These are phyloP conservation scores for Camponotus floridanus DNA, from an alignment of 1,140 invertebrate genomes.

Conservation along the genomic window DNA sequence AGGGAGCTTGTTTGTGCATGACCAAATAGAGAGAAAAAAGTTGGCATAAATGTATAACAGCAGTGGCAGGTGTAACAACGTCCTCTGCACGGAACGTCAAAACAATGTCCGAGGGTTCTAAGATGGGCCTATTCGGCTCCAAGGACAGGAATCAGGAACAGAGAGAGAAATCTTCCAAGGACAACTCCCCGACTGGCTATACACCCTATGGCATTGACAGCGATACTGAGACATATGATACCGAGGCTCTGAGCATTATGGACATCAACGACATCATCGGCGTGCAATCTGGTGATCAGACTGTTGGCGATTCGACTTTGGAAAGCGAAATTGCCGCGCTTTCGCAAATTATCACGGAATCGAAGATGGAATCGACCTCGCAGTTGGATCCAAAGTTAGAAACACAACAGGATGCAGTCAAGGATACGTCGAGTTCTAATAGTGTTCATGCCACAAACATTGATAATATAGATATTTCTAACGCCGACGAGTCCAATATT, in stretches of 20 bases:
- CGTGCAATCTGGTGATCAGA: constrained; percentile 75
- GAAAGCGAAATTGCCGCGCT: constrained; percentile 84
- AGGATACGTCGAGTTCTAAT: neutral
- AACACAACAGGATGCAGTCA: neutral
- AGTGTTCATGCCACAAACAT: neutral
- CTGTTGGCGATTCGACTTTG: constrained; percentile 79
- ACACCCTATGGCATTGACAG: constrained; percentile 77
- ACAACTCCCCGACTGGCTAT: constrained; percentile 70
- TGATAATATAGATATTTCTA: neutral
- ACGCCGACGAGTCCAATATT: neutral
- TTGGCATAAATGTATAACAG: constrained; percentile 52
- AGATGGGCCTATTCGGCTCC: constrained; percentile 80
- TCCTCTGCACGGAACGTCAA: constrained; percentile 30
- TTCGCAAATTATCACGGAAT: constrained; percentile 83
- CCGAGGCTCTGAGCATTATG: constrained; percentile 79
- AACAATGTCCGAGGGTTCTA: constrained; percentile 78
- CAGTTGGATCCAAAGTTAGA: neutral
- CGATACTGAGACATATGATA: constrained; percentile 78
- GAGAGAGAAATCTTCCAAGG: constrained; percentile 67
- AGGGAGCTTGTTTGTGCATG: neutral
- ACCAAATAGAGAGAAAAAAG: neutral
- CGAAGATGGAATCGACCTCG: constrained; percentile 63
- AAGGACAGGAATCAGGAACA: constrained; percentile 73
- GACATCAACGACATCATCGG: constrained; percentile 82
- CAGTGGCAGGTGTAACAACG: constrained; percentile 30